Conservation (phyloP, 2,888 invertebrate genomes). For the Rugalucina vietnamica region DNA sequence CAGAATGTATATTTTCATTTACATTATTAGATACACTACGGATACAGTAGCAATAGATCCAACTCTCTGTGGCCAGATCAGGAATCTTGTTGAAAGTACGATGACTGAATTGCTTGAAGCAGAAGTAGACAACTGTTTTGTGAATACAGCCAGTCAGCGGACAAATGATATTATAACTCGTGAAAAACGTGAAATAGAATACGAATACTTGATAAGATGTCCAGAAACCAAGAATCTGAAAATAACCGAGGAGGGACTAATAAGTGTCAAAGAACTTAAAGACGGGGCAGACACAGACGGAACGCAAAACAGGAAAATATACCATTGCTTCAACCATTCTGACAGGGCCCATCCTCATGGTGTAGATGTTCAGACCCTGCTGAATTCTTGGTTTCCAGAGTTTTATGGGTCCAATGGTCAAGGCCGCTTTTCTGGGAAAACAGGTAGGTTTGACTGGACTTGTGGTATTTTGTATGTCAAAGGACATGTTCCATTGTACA, state of each 20-base stretch:
- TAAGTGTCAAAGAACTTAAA: not conserved
- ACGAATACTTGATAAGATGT: not conserved
- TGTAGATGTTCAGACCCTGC: not conserved
- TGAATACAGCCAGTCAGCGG: not conserved
- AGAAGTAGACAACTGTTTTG: no score
- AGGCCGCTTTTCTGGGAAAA: no score
- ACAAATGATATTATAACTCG: not conserved
- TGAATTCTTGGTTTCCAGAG: not conserved
- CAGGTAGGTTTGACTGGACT: no score
- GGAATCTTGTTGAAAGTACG: not conserved
- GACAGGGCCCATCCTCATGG: not conserved
- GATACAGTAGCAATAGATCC: not conserved
- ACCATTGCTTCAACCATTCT: not conserved
- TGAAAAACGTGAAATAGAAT: not conserved
- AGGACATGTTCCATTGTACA: no score
- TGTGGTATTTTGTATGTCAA: no score
- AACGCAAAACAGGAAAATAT: not conserved
- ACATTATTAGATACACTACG: not conserved
- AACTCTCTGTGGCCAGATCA: not conserved
- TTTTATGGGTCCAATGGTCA: no score
- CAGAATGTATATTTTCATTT: not conserved
- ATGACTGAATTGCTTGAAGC: not conserved
- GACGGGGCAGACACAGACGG: not conserved
- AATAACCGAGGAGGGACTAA: not conserved
- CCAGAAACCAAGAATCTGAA: not conserved